phyloP scores from a whole-genome alignment of 2,797 vertebrate species.

The Pagetopsis macropterus region DNA sequence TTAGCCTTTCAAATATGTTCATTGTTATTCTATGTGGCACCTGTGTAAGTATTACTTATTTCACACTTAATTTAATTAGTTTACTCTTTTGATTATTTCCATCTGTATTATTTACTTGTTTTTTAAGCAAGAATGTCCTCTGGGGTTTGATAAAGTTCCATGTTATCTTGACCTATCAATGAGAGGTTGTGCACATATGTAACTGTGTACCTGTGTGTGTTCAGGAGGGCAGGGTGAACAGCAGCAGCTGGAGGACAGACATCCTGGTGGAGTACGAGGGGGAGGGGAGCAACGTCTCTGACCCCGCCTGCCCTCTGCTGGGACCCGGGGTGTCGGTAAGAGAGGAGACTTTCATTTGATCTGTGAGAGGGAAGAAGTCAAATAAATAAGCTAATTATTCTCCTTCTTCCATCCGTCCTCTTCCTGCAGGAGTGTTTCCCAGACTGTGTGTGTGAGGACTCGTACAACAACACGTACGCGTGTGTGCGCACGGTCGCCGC shows the following conservation, averaged over 20 bases:
- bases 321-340: constrained; percentile 91
- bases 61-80: too few species aligned
- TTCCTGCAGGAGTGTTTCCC: constrained; percentile 92
- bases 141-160: too few species aligned
- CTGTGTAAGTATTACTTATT: too few species aligned
- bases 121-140: too few species aligned
- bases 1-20: too few species aligned
- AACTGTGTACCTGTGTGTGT: constrained; percentile 3
- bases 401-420: too few species aligned
- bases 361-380: too few species aligned
- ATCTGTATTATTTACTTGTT: too few species aligned
- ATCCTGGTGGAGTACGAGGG: constrained; percentile 96
- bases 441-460: constrained; percentile 97
- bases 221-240: constrained; percentile 86
- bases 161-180: neutral
- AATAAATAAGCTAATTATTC: neutral
- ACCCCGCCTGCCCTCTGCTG: constrained; percentile 92
- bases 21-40: too few species aligned
- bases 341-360: accelerated
- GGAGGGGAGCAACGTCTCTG: constrained; percentile 88
- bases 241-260: constrained; percentile 92
- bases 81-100: too few species aligned
- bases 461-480: constrained; percentile 96
- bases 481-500: constrained; percentile 91
- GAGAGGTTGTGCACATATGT: neutral